Evolutionary conservation across 2,888 invertebrate genomes (phyloP), one percentile per base, ranked within the genome.

Genomic region (Chalcosyrphus nemorum): DNA sequence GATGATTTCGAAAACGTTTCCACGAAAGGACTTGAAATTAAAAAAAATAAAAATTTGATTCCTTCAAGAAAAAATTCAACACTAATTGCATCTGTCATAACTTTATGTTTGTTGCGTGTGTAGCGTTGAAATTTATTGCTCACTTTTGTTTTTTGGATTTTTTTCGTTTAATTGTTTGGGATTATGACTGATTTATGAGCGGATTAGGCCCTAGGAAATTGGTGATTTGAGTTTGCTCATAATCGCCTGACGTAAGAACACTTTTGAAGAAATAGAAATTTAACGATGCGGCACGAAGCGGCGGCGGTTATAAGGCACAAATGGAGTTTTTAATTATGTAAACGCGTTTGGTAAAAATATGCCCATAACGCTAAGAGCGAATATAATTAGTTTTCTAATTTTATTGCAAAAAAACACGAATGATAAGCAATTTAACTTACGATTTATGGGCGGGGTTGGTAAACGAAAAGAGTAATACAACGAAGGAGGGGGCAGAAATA

Each of bases 71-170:
- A n/a, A 24, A 50, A 15, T 29, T 6, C 50, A 29, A 32, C 68
- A 32, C 54, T 56, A 57, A 70, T 57, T 27, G 21, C 24, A 45
- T 45, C 45, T 45, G 32, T 70, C 68, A 57, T 70, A 70, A 70
- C 27, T 66, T 38, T 21, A 32, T 21, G 17, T 68, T 61, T 50
- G 24, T 38, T 32, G 32, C 32, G 38, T 38, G n/a, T 13, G n/a
- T 13, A 13, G n/a, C 5, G 13, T 15, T 43, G 7, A 15, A 38
- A 27, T 66, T 52, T 52, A 52, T 50, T 35, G 65, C 50, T 29
- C 11, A 29, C 21, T 43, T 17, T 43, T 43, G n/a, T 6, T 21
- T 38, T 24, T 38, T n/a, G n/a, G n/a, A n/a, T n/a, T 7, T n/a
- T 50, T 21, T 50, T 15, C n/a, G n/a, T 15, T 41, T 43, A 43